These are phyloP conservation scores for Pantherophis guttatus DNA, from an alignment of 2,113 vertebrate species.

Conservation along the genomic window DNA sequence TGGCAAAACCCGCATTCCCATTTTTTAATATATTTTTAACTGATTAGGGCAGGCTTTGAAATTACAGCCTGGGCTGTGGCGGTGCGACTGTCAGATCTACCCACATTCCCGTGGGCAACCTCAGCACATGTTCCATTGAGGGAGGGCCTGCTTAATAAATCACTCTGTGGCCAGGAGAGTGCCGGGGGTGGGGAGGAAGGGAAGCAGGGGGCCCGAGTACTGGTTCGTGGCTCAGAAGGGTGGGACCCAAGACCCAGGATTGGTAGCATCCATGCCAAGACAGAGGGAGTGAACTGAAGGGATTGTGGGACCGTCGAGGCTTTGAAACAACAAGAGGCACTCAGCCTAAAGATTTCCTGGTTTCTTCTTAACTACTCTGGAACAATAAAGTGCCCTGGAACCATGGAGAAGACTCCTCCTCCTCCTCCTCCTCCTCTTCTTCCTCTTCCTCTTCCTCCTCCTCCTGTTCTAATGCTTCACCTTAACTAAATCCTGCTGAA, in stretches of 20 bases:
- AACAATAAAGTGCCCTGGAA: neutral
- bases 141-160: slow-evolving; percentile 69
- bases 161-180: slow-evolving; percentile 43
- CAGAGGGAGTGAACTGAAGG: slow-evolving; percentile 27
- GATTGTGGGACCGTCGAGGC: neutral
- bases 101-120: slow-evolving; percentile 70
- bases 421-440: too few relatives aligned
- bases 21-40: slow-evolving; percentile 74
- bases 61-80: slow-evolving; percentile 68
- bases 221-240: slow-evolving; percentile 22
- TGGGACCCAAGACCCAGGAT: slow-evolving; percentile 2
- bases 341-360: slow-evolving; percentile 1
- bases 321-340: slow-evolving; percentile 2
- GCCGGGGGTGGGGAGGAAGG: slow-evolving; percentile 29
- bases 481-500: neutral
- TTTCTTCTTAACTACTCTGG: neutral
- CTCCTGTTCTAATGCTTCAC: neutral
- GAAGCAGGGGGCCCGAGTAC: neutral
- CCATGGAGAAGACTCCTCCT: neutral
- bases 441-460: too few relatives aligned
- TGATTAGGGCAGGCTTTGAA: slow-evolving; percentile 61
- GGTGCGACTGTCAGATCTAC: slow-evolving; percentile 69
- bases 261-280: slow-evolving; percentile 20
- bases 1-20: slow-evolving; percentile 63
- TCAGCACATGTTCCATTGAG: slow-evolving; percentile 66